Base-by-base conservation (phyloP, 2,888 invertebrate species). In the Mystacides longicornis region DNA sequence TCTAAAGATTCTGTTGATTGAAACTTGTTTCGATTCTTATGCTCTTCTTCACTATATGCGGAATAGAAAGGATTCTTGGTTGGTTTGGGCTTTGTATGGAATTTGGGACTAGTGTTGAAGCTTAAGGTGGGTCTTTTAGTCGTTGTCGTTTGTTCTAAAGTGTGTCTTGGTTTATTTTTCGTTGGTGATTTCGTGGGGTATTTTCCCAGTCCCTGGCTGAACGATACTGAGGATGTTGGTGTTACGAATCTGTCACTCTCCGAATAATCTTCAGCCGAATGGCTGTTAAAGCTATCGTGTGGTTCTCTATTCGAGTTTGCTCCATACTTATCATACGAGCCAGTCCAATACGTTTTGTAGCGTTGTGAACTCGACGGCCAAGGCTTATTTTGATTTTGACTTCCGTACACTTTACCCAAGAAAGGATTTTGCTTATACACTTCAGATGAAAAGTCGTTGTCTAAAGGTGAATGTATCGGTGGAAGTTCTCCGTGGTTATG, bases 401-500 rank as follows among this genome's bases (percentile, higher is more conserved):
- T 37, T n/a, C 7, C 37, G 16, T 37, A 37, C 14, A 37, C 14
- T 14, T 14, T 37, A 14, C 37, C 16, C 14, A 37, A 37, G 37
- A 37, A 37, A 14, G 37, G 37, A 37, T 37, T 37, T 4, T 37
- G 37, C 16, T 37, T 37, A 37, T 7, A 37, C 37, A 37, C 16
- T n/a, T 14, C 37, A n/a, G 37, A 14, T 7, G n/a, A 14, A 37
- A n/a, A 37, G 14, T 37, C 37, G 16, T 37, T 16, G 7, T 16
- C 37, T 14, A 3, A 3, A 23, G 67, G 63, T 31, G 5, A 48
- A 76, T 27, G 7, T 14, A 37, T n/a, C 4, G 4, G 14, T 3
- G 37, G 14, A n/a, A 37, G 67, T 66, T 77, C 77, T 14, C 77
- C 77, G 51, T 77, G 77, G 60, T 77, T 77, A 60, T 77, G 77